Base-by-base conservation (phyloP, 2,113 vertebrate genomes). In the Boleophthalmus pectinirostris region DNA sequence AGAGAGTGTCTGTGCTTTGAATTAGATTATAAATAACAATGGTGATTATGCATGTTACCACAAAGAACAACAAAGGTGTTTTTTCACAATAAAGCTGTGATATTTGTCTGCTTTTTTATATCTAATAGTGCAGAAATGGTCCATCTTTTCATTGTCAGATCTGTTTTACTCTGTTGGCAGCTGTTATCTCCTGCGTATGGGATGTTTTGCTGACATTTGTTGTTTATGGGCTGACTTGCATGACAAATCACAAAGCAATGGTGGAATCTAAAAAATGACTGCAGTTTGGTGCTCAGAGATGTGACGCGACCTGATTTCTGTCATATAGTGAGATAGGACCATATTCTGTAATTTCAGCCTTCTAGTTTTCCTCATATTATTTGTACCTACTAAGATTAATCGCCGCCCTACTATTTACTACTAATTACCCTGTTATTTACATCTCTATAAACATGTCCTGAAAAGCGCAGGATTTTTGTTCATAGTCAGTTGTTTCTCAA, bases 71-170 rank as follows among this genome's bases (percentile, higher is more conserved):
- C 21, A 57, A 54, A 57, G 11, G n/a, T 21, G 20, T 57, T 24
- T 23, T 56, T 64, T 38, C 18, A n/a, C 8, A 78, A 13, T 18
- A 58, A 25, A 7, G 25, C 51, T 60, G 61, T 23, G 24, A 25
- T 45, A 73, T 70, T 69, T 64, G 64, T 49, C 23, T 6, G 3
- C 67, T 68, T 65, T 80, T 74, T 72, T 47, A 84, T 81, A 58
- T 58, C 38, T 82, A 69, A 75, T 75, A 64, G 78, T 57, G 56
- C 9, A 46, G 57, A 77, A 81, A 79, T 66, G 24, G 35, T 58
- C 70, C 75, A 75, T 83, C 78, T 82, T 72, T 61, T 73, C 49
- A 68, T 54, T 12, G 63, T 66, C 73, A 66, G 68, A 75, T 69
- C 46, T 57, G 9, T 21, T 35, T 46, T 23, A 58, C 51, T 53